Base-by-base conservation (phyloP, 2,888 invertebrate species). In the Ormyrus nitidulus region DNA sequence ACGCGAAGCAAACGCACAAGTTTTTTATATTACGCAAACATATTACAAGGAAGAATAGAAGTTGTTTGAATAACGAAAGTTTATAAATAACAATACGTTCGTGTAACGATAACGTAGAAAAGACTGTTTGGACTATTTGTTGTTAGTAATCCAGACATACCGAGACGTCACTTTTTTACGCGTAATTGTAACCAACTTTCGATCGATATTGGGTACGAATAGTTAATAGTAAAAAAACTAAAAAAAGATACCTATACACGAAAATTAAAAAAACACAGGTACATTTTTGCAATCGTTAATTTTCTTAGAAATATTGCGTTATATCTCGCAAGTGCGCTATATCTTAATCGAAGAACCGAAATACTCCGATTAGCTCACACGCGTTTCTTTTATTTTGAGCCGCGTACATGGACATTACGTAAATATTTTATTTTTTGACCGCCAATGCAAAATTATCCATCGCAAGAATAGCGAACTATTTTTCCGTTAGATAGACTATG, bases 221-320 rank as follows among this genome's bases (percentile, higher is more conserved):
- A 68, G 71, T 59, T 58, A 51, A 58, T 69, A 79, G 58, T 56
- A 74, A 53, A 59, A 64, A 75, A 59, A 51, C 70, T 54, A 69
- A 74, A 62, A 64, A 56, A 65, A 74, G 53, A 19, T 70, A 70
- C 53, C 70, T 75, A 69, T 19, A 79, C 69, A 61, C 64, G 62
- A 79, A 74, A 11, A 74, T 65, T 65, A 73, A 78, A 78, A 59
- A 73, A 77, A 79, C 64, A 74, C 79, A 75, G 79, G 74, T 79
- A 75, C 74, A 59, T n/a, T 73, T 78, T 66, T 53, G 70, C 44
- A 65, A 61, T 69, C 74, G 44, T 61, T 69, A 34, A 34, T 78
- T 69, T 8, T 49, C 51, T 53, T 56, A 48, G 48, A 72, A 19
- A 62, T 34, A 34, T 71, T 66, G 58, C 48, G 44, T 44, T 34